Percentiles rank a stretch among this genome's conserved stretches.
These are phyloP conservation scores for Pseudomugil tenellus DNA, from an alignment of 2,797 vertebrate species.

Conservation along the genomic window DNA sequence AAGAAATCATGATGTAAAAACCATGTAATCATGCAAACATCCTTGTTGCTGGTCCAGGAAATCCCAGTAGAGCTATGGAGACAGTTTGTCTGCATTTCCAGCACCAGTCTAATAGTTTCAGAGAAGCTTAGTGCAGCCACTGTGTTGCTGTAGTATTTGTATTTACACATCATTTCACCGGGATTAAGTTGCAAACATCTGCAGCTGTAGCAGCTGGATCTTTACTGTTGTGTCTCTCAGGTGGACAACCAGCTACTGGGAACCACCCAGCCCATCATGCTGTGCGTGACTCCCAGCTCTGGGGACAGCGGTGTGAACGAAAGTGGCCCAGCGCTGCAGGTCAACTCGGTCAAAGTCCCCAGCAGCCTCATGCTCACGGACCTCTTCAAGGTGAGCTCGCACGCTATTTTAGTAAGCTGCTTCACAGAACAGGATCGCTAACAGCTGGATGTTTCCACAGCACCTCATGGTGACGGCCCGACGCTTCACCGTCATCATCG, in stretches of 20 bases:
- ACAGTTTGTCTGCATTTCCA: too few relatives aligned
- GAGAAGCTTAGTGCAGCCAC: too few relatives aligned
- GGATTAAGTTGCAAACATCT: too few relatives aligned
- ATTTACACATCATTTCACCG: too few relatives aligned
- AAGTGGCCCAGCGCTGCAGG: slow-evolving; percentile 88
- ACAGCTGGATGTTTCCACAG: slow-evolving; percentile 70
- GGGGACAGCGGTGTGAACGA: slow-evolving; percentile 84
- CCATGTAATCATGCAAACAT: too few relatives aligned
- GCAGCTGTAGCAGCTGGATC: too few relatives aligned
- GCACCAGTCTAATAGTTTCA: too few relatives aligned
- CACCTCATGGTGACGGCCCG: slow-evolving; percentile 95
- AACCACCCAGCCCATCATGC: slow-evolving; percentile 91
- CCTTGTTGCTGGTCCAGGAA: too few relatives aligned
- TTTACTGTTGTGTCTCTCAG: slow-evolving; percentile 66
- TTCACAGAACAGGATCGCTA: slow-evolving; percentile 3
- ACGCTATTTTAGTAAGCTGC: too few relatives aligned
- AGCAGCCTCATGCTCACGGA: slow-evolving; percentile 92
- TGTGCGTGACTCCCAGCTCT: slow-evolving; percentile 88
- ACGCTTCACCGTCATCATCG: slow-evolving; percentile 93
- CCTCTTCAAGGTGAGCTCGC: slow-evolving; percentile 92
- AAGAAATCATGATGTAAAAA: too few relatives aligned
- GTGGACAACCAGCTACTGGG: slow-evolving; percentile 97
- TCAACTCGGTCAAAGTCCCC: slow-evolving; percentile 94
- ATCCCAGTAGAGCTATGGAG: too few relatives aligned
- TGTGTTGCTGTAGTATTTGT: too few relatives aligned